Percentiles rank a stretch among this genome's conserved stretches.
phyloP scores from a whole-genome alignment of 2,888 invertebrate species.

The Drosophila pseudotakahashii region DNA sequence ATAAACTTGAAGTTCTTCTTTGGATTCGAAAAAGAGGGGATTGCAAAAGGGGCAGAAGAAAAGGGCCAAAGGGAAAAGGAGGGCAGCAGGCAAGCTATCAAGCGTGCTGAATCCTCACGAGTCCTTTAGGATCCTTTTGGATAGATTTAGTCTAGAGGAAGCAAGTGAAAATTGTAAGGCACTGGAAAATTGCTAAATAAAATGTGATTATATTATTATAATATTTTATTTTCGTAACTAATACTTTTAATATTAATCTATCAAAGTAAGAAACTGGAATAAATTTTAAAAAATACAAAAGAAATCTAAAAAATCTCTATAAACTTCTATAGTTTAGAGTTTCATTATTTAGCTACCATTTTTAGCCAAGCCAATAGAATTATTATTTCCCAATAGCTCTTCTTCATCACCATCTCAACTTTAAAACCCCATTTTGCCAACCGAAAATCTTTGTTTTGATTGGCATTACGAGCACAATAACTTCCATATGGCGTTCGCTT shows the following conservation, averaged over 20 bases:
- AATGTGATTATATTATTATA: too few species aligned
- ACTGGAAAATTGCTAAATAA: too few species aligned
- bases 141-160: background rate
- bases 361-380: background rate
- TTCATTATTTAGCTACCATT: too few species aligned
- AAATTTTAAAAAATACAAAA: too few species aligned
- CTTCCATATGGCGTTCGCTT: background rate
- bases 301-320: too few species aligned
- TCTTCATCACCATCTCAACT: background rate
- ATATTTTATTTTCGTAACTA: too few species aligned
- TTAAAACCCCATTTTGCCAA: constrained; percentile 20
- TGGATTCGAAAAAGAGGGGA: background rate
- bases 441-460: constrained; percentile 37
- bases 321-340: too few species aligned
- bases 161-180: too few species aligned
- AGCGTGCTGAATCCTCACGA: constrained; percentile 27
- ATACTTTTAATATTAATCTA: too few species aligned
- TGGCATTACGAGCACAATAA: constrained; percentile 45
- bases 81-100: constrained; percentile 20
- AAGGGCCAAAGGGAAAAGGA: background rate
- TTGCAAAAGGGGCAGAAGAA: background rate
- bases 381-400: background rate
- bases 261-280: too few species aligned
- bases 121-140: constrained; percentile 2
- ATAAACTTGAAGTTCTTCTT: constrained; percentile 38